Percentiles rank a stretch among this genome's conserved stretches.
phyloP scores from a whole-genome alignment of 2,797 vertebrate genomes.

The Podarcis siculus region DNA sequence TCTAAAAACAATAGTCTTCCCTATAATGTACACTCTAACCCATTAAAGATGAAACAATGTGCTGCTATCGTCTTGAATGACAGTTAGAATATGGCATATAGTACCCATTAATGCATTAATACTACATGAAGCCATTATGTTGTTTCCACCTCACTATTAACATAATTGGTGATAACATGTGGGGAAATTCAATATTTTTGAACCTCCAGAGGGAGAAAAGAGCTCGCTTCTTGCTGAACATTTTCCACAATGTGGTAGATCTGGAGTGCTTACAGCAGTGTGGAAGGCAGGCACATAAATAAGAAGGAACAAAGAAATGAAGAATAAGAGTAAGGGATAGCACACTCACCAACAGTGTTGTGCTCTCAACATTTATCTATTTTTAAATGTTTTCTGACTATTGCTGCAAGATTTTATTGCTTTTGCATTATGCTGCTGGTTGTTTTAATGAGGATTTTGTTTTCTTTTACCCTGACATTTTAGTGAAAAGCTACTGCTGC shows the following conservation, averaged over 20 bases:
- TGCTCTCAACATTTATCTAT: no score
- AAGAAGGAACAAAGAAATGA: neutral
- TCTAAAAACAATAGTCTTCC: slow-evolving; percentile 41
- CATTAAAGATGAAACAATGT: slow-evolving; percentile 58
- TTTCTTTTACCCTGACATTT: no score
- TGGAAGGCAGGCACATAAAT: neutral
- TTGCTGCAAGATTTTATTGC: no score
- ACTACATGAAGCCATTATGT: slow-evolving; percentile 60
- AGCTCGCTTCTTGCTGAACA: neutral
- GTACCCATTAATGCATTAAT: slow-evolving; percentile 73
- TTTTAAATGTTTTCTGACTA: no score
- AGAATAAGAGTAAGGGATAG: neutral
- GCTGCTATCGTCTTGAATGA: slow-evolving; percentile 63
- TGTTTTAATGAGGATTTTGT: no score
- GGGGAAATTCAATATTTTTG: slow-evolving; percentile 32
- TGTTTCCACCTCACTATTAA: slow-evolving; percentile 67
- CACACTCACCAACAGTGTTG: no score
- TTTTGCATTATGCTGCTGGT: no score
- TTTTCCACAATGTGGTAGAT: neutral
- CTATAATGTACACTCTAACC: slow-evolving; percentile 35
- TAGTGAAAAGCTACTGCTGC: no score
- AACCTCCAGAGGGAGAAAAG: neutral
- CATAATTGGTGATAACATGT: slow-evolving; percentile 57
- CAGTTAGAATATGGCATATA: slow-evolving; percentile 49
- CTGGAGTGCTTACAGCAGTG: neutral